Conservation (phyloP, 1,140 invertebrate species). For the Camponotus vicinus region DNA sequence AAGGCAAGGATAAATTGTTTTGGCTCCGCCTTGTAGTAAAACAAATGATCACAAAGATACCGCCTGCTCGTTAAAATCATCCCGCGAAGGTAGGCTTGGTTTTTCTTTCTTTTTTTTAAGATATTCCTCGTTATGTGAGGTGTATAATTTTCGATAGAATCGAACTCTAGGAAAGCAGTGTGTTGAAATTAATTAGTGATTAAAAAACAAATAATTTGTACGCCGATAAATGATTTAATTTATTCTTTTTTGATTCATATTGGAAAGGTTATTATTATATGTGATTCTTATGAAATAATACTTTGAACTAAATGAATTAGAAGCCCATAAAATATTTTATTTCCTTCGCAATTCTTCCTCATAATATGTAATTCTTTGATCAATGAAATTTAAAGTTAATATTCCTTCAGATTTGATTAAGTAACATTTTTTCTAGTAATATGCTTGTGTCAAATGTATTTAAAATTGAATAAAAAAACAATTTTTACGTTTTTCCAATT, state of each 20-base stretch:
- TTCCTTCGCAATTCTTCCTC: neutral
- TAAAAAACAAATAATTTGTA: constrained; percentile 18
- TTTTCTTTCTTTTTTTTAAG: constrained; percentile 28
- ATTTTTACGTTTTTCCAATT: neutral
- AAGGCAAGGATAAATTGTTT: constrained; percentile 61
- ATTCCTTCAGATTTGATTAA: neutral
- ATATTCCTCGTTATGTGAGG: constrained; percentile 37
- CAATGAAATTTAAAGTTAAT: neutral
- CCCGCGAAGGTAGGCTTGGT: constrained; percentile 30
- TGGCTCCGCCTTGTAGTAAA: constrained; percentile 57
- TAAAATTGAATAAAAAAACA: neutral
- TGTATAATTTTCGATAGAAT: constrained; percentile 48
- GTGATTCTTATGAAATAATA: constrained; percentile 10
- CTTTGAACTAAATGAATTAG: neutral
- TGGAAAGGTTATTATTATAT: neutral
- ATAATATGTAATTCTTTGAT: neutral
- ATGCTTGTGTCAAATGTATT: neutral
- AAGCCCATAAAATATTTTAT: neutral
- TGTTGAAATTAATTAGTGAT: constrained; percentile 27
- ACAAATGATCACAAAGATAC: constrained; percentile 66
- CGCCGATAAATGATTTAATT: neutral
- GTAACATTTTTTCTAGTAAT: neutral
- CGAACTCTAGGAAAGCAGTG: constrained; percentile 20
- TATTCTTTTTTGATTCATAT: neutral
- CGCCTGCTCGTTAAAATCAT: constrained; percentile 62